These are phyloP conservation scores for Ophonus ardosiacus DNA, from an alignment of 2,888 invertebrate genomes.

Conservation along the genomic window DNA sequence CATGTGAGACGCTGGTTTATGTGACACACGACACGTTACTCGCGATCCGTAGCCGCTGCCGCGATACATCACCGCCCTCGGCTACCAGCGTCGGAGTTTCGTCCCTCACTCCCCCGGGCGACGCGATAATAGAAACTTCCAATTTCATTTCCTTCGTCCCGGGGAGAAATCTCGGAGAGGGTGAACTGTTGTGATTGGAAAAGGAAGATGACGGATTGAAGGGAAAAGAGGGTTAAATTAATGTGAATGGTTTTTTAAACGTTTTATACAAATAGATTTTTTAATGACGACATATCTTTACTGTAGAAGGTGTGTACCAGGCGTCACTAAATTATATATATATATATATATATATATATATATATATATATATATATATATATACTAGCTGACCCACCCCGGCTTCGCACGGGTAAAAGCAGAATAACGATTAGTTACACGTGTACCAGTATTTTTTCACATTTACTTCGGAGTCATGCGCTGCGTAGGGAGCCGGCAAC, in stretches of 20 bases:
- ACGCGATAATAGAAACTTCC: conserved; percentile 60
- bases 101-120: background rate
- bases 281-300: too few relatives aligned
- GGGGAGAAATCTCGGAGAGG: conserved; percentile 12
- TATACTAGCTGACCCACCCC: too few relatives aligned
- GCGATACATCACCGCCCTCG: conserved; percentile 55
- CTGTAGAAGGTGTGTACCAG: too few relatives aligned
- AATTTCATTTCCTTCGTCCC: conserved; percentile 55
- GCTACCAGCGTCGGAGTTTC: background rate
- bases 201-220: background rate
- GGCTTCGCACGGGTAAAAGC: too few relatives aligned
- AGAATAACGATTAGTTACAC: too few relatives aligned
- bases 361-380: too few relatives aligned
- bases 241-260: background rate
- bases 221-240: background rate
- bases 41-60: conserved; percentile 16
- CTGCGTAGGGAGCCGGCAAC: too few relatives aligned
- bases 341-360: too few relatives aligned
- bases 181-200: background rate
- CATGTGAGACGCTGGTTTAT: conserved; percentile 55
- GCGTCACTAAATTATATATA: too few relatives aligned
- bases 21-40: conserved; percentile 60
- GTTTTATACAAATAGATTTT: background rate
- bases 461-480: too few relatives aligned
- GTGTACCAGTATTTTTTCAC: too few relatives aligned